phyloP scores from a whole-genome alignment of 2,797 vertebrate genomes.

The Cynodonichthys magdalenae region DNA sequence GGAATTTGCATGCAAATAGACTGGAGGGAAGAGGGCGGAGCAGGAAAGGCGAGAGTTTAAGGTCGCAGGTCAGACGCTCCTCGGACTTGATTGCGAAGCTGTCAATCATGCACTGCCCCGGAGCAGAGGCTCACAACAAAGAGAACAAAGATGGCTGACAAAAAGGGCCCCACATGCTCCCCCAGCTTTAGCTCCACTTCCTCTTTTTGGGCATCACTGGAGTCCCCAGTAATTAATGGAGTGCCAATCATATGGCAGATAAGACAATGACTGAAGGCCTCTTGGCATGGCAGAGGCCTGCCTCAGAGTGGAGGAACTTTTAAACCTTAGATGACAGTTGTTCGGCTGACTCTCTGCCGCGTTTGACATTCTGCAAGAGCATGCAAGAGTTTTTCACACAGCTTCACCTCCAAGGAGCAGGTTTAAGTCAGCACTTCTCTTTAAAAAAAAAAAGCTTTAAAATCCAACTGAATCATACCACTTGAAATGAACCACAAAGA shows the following conservation, averaged over 20 bases:
- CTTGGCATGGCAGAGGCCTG: conserved; percentile 45
- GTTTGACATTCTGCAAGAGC: conserved; percentile 18
- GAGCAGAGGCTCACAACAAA: conserved; percentile 74
- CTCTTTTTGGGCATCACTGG: conserved; percentile 61
- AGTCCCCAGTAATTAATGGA: conserved; percentile 68
- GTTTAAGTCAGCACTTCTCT: conserved; percentile 46
- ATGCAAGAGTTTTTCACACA: conserved; percentile 17
- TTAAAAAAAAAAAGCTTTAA: conserved; percentile 33
- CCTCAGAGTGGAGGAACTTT: conserved; percentile 53
- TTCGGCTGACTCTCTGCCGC: conserved; percentile 15
- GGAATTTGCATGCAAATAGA: conserved; percentile 88
- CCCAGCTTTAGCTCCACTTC: conserved; percentile 75
- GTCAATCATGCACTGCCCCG: conserved; percentile 75
- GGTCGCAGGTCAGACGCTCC: conserved; percentile 79
- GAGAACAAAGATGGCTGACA: conserved; percentile 83
- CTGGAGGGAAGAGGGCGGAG: conserved; percentile 74
- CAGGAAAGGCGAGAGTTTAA: conserved; percentile 73
- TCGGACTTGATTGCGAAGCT: conserved; percentile 81
- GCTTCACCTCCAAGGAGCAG: conserved; percentile 3
- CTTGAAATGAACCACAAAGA: conserved; percentile 35
- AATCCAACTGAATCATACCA: conserved; percentile 45
- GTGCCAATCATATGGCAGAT: conserved; percentile 75
- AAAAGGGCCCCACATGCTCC: conserved; percentile 63
- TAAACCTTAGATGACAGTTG: conserved; percentile 29
- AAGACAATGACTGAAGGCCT: conserved; percentile 61